Evolutionary conservation across 1,140 invertebrate species (phyloP).

Genomic region (Ganaspis sp.): DNA sequence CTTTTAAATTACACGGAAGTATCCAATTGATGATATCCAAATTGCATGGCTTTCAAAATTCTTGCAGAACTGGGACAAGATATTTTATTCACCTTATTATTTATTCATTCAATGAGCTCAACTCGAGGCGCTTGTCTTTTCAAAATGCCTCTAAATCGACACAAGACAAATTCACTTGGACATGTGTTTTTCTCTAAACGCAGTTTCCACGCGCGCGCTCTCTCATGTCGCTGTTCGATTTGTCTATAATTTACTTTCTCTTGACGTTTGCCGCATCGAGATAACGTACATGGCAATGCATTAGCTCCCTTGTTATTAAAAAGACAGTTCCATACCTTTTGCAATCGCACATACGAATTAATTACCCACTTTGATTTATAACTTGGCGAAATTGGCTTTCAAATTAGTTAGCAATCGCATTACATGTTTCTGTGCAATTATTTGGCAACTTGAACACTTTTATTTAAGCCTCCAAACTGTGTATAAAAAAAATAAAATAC

Average conservation of each 20-base stretch:
- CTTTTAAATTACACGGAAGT: not conserved
- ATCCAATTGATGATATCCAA: not conserved
- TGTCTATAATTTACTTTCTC: constrained; percentile 58
- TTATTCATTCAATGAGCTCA: not conserved
- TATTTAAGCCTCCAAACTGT: too few species aligned
- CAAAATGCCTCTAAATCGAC: not conserved
- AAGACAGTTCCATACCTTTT: not conserved
- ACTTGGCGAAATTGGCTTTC: not conserved
- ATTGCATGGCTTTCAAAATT: not conserved
- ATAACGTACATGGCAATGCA: constrained; percentile 47
- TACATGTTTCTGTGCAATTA: too few species aligned
- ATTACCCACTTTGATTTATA: not conserved
- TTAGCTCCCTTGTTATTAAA: constrained; percentile 33
- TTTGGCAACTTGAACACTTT: too few species aligned
- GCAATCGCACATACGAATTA: not conserved
- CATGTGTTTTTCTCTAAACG: not conserved
- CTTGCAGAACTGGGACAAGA: not conserved
- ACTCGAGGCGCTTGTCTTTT: not conserved
- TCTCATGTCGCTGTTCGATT: constrained; percentile 11
- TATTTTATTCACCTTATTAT: not conserved
- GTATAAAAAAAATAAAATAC: too few species aligned
- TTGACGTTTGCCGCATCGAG: constrained; percentile 36
- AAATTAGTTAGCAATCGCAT: too few species aligned
- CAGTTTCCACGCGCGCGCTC: constrained; percentile 15
- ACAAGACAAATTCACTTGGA: constrained; percentile 19